Evolutionary conservation across 2,797 vertebrate species (phyloP).

Genomic region (Smutsia temminckii): DNA sequence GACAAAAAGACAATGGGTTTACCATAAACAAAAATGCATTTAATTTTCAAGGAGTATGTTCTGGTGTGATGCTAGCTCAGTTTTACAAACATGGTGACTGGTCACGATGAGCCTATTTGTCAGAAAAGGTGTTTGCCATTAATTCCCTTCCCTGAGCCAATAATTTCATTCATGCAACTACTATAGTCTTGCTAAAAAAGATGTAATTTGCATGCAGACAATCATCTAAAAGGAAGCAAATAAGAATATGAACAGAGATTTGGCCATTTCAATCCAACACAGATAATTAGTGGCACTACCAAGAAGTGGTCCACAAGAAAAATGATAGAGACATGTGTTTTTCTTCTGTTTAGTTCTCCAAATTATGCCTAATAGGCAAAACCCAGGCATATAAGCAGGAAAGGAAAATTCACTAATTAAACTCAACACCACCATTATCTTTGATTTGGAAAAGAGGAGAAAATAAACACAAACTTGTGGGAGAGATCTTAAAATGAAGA

Average conservation of each 20-base stretch:
- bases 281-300: neutral
- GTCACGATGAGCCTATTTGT: neutral
- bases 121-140: neutral
- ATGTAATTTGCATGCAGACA: neutral
- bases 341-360: slow-evolving; percentile 3
- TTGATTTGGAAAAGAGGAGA: neutral
- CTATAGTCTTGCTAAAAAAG: neutral
- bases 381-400: neutral
- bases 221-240: neutral
- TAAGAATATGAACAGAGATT: neutral
- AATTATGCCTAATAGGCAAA: neutral
- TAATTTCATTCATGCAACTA: neutral
- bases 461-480: neutral
- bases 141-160: neutral
- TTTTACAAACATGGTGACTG: neutral
- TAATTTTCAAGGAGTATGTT: neutral
- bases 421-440: neutral
- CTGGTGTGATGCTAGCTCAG: neutral
- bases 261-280: neutral
- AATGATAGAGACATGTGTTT: neutral
- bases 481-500: neutral
- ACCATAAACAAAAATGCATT: neutral
- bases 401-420: slow-evolving; percentile 2
- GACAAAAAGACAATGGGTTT: neutral
- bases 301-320: neutral